These are phyloP conservation scores for Syrphus vitripennis DNA, from an alignment of 2,888 invertebrate species.

Conservation along the genomic window DNA sequence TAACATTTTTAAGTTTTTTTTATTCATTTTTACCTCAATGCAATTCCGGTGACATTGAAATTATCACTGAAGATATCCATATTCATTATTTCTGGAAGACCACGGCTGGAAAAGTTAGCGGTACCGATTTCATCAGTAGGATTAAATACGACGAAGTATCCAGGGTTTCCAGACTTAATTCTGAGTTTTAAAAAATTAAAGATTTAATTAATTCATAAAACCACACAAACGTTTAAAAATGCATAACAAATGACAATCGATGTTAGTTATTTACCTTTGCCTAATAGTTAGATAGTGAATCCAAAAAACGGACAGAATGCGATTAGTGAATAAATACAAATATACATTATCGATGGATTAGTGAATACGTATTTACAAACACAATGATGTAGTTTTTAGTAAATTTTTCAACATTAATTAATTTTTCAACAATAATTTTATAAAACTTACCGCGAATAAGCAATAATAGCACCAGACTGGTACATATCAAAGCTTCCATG, in stretches of 20 bases:
- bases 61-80: slow-evolving; percentile 83
- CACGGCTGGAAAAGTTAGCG: slow-evolving; percentile 83
- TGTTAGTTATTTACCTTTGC: slow-evolving; percentile 74
- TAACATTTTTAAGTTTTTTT: background rate
- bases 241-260: background rate
- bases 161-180: slow-evolving; percentile 88
- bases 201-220: background rate
- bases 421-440: too few species aligned
- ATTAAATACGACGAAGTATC: slow-evolving; percentile 88
- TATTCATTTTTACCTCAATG: slow-evolving; percentile 73
- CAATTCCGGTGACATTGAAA: slow-evolving; percentile 78
- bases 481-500: slow-evolving; percentile 83
- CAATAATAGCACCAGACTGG: slow-evolving; percentile 83
- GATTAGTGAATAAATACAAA: slow-evolving; percentile 29
- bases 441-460: slow-evolving; percentile 85
- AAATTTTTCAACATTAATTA: background rate
- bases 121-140: slow-evolving; percentile 82
- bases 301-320: slow-evolving; percentile 42
- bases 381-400: background rate
- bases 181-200: slow-evolving; percentile 79
- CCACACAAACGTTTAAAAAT: background rate
- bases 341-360: slow-evolving; percentile 8
- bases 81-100: slow-evolving; percentile 84
- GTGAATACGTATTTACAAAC: background rate
- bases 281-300: slow-evolving; percentile 67